These are phyloP conservation scores for Gobio gobio DNA, from an alignment of 2,113 vertebrate species.

Conservation along the genomic window DNA sequence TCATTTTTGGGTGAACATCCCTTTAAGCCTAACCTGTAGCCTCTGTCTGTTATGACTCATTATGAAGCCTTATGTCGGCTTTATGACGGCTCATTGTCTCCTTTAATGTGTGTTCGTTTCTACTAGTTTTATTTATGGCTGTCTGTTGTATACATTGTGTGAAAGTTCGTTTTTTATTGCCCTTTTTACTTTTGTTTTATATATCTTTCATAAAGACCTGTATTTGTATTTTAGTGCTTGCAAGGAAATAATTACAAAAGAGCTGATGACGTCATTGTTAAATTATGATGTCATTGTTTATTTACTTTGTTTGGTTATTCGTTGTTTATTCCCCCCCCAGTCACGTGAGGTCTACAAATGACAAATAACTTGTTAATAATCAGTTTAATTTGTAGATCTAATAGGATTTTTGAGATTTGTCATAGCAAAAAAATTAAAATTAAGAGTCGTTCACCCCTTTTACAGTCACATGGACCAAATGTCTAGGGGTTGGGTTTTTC, in stretches of 20 bases:
- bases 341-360: neutral
- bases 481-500: neutral
- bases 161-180: slow-evolving; percentile 25
- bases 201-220: slow-evolving; percentile 51
- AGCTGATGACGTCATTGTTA: neutral
- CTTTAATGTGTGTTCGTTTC: slow-evolving; percentile 37
- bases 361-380: neutral
- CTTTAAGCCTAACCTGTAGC: slow-evolving; percentile 3
- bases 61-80: slow-evolving; percentile 39
- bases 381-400: neutral
- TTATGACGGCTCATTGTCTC: slow-evolving; percentile 36
- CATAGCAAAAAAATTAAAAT: neutral
- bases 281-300: slow-evolving; percentile 18
- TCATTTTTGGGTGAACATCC: neutral
- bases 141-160: slow-evolving; percentile 41
- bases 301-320: neutral
- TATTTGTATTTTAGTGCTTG: slow-evolving; percentile 46
- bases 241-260: slow-evolving; percentile 27
- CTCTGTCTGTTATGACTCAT: neutral
- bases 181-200: slow-evolving; percentile 55
- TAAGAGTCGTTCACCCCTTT: neutral
- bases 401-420: neutral
- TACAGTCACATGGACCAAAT: slow-evolving; percentile 43
- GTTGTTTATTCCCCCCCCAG: neutral
- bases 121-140: slow-evolving; percentile 54